Evolutionary conservation across 2,888 invertebrate genomes (phyloP).

Genomic region (Drosophila pegasa): DNA sequence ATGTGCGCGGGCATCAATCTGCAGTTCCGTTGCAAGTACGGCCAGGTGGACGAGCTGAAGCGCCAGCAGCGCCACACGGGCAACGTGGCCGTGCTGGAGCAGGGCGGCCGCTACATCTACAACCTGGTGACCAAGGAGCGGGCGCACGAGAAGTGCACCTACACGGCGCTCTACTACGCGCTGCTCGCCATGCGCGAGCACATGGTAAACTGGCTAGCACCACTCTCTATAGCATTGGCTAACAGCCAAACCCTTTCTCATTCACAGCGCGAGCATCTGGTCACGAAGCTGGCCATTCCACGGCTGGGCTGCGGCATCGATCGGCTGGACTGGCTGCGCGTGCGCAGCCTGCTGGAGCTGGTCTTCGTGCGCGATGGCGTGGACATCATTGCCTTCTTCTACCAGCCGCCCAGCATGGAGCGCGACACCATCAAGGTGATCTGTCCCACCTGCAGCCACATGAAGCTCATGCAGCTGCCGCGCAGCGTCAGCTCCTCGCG

Average conservation of each 20-base stretch:
- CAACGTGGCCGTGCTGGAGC: conserved; percentile 86
- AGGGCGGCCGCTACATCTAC: conserved; percentile 85
- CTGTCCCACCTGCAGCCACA: conserved; percentile 69
- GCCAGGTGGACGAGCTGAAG: conserved; percentile 75
- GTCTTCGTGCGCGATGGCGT: conserved; percentile 85
- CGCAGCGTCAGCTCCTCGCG: conserved; percentile 67
- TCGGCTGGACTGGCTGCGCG: conserved; percentile 86
- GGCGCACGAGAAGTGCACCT: conserved; percentile 86
- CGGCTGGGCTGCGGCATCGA: conserved; percentile 89
- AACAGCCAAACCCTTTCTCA: not conserved
- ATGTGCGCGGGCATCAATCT: conserved; percentile 87
- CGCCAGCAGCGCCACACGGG: conserved; percentile 83
- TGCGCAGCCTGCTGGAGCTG: conserved; percentile 85
- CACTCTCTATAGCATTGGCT: not conserved
- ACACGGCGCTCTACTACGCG: conserved; percentile 85
- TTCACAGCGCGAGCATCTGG: conserved; percentile 83
- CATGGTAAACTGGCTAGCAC: conserved; percentile 68
- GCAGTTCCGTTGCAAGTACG: conserved; percentile 81
- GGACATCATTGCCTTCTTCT: conserved; percentile 86
- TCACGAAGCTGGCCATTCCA: conserved; percentile 87
- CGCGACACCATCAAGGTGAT: conserved; percentile 60
- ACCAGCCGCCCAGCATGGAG: conserved; percentile 70
- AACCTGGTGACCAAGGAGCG: conserved; percentile 87
- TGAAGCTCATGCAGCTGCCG: conserved; percentile 67
- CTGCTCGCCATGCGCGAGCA: conserved; percentile 83